Conservation (phyloP, 2,797 vertebrate genomes). For the Rhodeus uyekii region DNA sequence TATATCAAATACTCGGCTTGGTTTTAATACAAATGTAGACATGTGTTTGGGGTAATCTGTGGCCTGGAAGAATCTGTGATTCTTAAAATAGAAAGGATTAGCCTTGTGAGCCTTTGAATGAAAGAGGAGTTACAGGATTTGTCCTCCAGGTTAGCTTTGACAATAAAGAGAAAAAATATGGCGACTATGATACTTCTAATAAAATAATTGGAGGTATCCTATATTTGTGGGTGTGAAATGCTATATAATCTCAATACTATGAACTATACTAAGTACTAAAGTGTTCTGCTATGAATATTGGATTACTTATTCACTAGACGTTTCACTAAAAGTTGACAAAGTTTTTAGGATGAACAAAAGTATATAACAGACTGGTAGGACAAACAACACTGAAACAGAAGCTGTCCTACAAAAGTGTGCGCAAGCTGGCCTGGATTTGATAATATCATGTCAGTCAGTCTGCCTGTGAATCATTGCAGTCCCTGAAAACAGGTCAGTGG, state of each 20-base stretch:
- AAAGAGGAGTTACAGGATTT: constrained; percentile 24
- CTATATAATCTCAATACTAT: neutral
- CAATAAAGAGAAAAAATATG: constrained; percentile 1
- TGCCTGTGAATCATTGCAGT: neutral
- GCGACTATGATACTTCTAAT: neutral
- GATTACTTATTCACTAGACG: neutral
- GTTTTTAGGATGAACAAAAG: neutral
- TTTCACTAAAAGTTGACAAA: neutral
- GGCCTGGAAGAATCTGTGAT: constrained; percentile 69
- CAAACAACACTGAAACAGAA: neutral
- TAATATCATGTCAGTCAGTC: constrained; percentile 28
- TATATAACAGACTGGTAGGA: neutral
- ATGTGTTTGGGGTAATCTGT: constrained; percentile 70
- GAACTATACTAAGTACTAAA: neutral
- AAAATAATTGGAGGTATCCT: neutral
- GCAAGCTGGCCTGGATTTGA: constrained; percentile 28
- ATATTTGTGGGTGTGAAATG: neutral
- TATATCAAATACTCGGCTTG: constrained; percentile 10
- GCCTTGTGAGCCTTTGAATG: constrained; percentile 60
- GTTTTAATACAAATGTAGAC: constrained; percentile 40
- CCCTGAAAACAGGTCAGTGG: constrained; percentile 50
- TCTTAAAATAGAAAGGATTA: constrained; percentile 81
- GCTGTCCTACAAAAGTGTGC: neutral
- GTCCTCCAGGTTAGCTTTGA: constrained; percentile 14
- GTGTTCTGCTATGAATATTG: neutral